phyloP scores from a whole-genome alignment of 2,888 invertebrate genomes.

The Chaitophorus viminalis region DNA sequence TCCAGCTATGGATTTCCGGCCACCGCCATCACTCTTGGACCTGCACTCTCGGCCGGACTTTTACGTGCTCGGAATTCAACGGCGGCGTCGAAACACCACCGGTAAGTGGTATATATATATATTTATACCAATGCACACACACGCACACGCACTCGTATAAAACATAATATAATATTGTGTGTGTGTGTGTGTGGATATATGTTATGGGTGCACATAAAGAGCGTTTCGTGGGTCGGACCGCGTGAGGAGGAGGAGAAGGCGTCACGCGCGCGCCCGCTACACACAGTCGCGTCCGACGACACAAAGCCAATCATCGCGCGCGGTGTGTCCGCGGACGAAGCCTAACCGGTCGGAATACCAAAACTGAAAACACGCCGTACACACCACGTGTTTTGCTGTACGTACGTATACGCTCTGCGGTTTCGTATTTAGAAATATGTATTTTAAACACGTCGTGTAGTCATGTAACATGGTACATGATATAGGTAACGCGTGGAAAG shows the following conservation, averaged over 20 bases:
- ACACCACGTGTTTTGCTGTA: neutral
- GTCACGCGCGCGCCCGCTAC: neutral
- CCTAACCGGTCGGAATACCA: neutral
- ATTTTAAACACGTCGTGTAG: too few species aligned
- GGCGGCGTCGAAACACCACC: neutral
- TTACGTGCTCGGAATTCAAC: slow-evolving; percentile 10
- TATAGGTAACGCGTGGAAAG: too few species aligned
- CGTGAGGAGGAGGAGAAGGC: neutral
- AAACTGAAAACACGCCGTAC: neutral
- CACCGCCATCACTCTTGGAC: neutral
- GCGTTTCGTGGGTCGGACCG: neutral
- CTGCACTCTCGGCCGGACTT: neutral
- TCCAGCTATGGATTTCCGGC: neutral
- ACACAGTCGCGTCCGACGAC: neutral
- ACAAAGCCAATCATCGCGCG: neutral
- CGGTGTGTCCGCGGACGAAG: neutral
- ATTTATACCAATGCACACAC: neutral
- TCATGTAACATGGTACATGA: too few species aligned
- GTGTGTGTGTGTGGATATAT: neutral
- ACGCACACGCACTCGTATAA: neutral
- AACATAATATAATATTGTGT: neutral
- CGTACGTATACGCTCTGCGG: too few species aligned
- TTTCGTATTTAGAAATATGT: too few species aligned
- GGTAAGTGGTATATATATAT: slow-evolving; percentile 2
- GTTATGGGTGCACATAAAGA: too few species aligned